These are phyloP conservation scores for Neopelma chrysocephalum DNA, from an alignment of 2,797 vertebrate genomes.

Conservation along the genomic window DNA sequence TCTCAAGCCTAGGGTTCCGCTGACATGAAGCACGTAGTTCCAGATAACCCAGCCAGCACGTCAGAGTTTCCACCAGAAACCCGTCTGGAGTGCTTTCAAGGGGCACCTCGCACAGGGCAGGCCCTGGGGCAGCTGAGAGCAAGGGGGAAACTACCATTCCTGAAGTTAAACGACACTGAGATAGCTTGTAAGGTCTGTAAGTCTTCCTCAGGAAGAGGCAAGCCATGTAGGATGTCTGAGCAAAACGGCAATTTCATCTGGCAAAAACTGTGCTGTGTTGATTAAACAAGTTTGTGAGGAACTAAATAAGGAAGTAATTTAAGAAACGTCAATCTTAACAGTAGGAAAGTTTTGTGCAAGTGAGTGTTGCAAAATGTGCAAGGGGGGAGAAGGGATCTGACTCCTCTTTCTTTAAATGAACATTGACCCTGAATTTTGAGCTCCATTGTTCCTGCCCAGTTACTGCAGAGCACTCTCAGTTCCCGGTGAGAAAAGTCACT, in stretches of 20 bases:
- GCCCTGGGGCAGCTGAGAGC: not conserved
- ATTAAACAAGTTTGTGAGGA: not conserved
- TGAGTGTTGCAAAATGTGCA: not conserved
- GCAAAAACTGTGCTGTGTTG: not conserved
- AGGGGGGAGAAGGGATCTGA: too few species aligned
- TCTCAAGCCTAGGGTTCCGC: not conserved
- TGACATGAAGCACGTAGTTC: rapidly evolving
- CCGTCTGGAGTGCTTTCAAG: not conserved
- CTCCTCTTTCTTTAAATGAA: not conserved
- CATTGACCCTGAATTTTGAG: not conserved
- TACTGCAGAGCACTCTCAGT: not conserved
- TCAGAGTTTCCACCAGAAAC: not conserved
- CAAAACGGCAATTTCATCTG: not conserved
- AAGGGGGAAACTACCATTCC: not conserved
- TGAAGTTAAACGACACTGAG: not conserved
- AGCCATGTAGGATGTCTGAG: not conserved
- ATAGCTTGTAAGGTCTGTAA: not conserved
- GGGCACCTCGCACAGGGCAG: not conserved
- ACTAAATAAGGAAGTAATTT: not conserved
- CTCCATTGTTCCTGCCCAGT: rapidly evolving
- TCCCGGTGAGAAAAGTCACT: not conserved
- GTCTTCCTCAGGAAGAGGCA: not conserved
- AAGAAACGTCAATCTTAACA: not conserved
- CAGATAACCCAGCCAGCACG: not conserved
- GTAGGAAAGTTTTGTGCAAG: not conserved